phyloP scores from a whole-genome alignment of 1,140 invertebrate species.

The Drosophila hydei region DNA sequence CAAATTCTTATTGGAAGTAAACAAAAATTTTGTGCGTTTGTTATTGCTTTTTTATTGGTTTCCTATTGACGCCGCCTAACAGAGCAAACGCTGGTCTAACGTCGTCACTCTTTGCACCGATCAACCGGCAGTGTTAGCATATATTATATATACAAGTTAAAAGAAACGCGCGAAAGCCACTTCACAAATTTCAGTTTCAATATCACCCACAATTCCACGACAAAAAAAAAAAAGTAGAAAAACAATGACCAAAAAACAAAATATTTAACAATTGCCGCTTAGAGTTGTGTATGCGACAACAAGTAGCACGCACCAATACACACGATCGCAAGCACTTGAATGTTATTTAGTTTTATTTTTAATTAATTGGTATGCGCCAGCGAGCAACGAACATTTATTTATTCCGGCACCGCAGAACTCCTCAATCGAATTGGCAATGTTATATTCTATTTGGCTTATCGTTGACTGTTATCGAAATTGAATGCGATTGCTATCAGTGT shows the following conservation, averaged over 20 bases:
- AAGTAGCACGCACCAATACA: constrained; percentile 12
- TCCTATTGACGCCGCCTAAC: constrained; percentile 18
- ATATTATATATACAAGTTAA: background rate
- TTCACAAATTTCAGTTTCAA: constrained; percentile 14
- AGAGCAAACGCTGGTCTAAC: background rate
- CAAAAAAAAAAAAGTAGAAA: constrained; percentile 18
- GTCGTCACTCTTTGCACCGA: constrained; percentile 2
- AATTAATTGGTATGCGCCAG: constrained; percentile 19
- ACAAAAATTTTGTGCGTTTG: constrained; percentile 14
- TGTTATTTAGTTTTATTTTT: constrained; percentile 6
- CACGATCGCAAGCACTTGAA: constrained; percentile 12
- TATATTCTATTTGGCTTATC: constrained; percentile 21
- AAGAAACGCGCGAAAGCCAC: constrained; percentile 30
- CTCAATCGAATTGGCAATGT: constrained; percentile 43
- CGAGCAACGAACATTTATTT: constrained; percentile 8
- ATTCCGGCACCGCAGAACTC: constrained; percentile 45
- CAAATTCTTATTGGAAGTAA: constrained; percentile 37
- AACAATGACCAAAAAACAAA: constrained; percentile 5
- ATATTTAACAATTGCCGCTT: background rate
- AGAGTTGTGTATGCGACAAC: background rate
- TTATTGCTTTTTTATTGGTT: constrained; percentile 1
- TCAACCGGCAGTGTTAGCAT: background rate
- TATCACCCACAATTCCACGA: constrained; percentile 9
- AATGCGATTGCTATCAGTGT: constrained; percentile 1
- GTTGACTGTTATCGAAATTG: constrained; percentile 8